These are phyloP conservation scores for Gallinago undulata DNA, from an alignment of 2,113 vertebrate genomes.

Conservation along the genomic window DNA sequence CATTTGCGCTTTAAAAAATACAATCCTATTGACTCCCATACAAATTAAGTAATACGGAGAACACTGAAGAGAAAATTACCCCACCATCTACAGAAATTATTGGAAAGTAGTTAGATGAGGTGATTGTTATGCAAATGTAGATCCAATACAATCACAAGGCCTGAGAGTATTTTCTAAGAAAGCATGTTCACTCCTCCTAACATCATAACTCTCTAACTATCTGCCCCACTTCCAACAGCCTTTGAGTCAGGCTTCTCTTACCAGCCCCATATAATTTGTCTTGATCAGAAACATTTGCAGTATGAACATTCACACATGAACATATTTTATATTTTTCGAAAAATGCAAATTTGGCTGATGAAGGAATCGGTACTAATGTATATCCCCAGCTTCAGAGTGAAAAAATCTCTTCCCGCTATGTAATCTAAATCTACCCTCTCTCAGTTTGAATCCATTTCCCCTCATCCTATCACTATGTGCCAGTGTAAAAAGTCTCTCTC, in stretches of 20 bases:
- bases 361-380: neutral
- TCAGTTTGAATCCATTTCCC: neutral
- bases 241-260: neutral
- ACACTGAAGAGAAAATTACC: neutral
- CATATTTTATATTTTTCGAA: neutral
- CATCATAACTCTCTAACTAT: neutral
- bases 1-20: neutral
- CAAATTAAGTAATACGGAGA: neutral
- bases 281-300: neutral
- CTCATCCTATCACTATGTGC: neutral
- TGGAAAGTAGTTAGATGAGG: neutral
- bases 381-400: neutral
- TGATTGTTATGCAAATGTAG: conserved; percentile 4
- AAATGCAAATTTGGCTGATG: neutral
- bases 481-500: neutral
- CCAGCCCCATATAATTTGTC: neutral
- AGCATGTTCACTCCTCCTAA: neutral
- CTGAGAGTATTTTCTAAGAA: neutral
- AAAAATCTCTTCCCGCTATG: neutral
- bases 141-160: neutral
- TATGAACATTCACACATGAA: neutral
- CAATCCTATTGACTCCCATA: neutral
- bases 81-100: neutral
- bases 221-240: neutral
- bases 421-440: neutral